These are phyloP conservation scores for Catocala fraxini DNA, from an alignment of 2,888 invertebrate genomes.

Conservation along the genomic window DNA sequence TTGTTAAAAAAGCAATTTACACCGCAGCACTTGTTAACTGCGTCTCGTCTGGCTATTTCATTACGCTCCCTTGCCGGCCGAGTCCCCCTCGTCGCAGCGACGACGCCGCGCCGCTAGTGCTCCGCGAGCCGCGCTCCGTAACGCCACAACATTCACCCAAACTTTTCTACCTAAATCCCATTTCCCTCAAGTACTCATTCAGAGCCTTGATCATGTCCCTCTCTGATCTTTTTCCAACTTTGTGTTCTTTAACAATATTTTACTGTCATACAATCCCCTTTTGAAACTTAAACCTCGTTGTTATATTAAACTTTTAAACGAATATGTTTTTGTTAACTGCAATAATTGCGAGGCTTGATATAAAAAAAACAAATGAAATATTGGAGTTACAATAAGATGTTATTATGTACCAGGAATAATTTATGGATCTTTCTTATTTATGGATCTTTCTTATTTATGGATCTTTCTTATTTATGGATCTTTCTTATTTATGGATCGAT, in stretches of 20 bases:
- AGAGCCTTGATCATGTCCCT: slow-evolving; percentile 59
- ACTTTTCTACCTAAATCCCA: slow-evolving; percentile 64
- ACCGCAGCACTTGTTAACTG: slow-evolving; percentile 53
- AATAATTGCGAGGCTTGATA: slow-evolving; percentile 14
- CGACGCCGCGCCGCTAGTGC: no score
- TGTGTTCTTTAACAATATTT: slow-evolving; percentile 52
- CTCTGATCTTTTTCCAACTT: slow-evolving; percentile 63
- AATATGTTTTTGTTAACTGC: slow-evolving; percentile 37
- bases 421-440: no score
- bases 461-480: no score
- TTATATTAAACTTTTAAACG: slow-evolving; percentile 40
- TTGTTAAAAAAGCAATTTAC: slow-evolving; percentile 65
- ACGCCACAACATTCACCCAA: slow-evolving; percentile 29
- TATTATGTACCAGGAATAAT: slow-evolving; percentile 34
- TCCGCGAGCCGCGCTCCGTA: background rate
- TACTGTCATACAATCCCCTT: slow-evolving; percentile 40
- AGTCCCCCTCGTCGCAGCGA: slow-evolving; percentile 34
- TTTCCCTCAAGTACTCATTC: slow-evolving; percentile 68
- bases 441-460: no score
- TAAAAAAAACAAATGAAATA: slow-evolving; percentile 8
- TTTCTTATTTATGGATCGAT: no score
- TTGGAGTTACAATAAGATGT: background rate
- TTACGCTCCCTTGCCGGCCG: slow-evolving; percentile 53
- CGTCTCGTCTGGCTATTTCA: slow-evolving; percentile 58
- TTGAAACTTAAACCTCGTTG: slow-evolving; percentile 39